Evolutionary conservation across 2,888 invertebrate genomes (phyloP).

Genomic region (Aspidiotus rigidus): DNA sequence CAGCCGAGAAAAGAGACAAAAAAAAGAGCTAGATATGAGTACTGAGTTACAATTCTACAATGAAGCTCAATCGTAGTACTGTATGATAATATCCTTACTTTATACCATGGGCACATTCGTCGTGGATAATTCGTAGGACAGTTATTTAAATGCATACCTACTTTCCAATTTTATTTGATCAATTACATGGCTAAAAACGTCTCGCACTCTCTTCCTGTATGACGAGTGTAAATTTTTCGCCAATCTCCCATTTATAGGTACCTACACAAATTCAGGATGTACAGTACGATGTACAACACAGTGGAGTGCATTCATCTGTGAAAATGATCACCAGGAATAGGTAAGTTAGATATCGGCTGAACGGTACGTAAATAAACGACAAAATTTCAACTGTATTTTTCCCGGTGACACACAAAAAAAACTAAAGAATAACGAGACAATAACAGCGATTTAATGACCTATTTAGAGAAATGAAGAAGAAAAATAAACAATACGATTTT

Average conservation of each 20-base stretch:
- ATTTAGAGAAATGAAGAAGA: too few species aligned
- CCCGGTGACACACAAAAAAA: background rate
- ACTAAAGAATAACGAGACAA: too few species aligned
- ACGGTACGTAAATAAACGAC: background rate
- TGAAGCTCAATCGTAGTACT: too few species aligned
- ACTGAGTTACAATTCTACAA: too few species aligned
- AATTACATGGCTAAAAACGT: background rate
- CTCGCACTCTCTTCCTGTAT: background rate
- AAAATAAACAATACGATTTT: too few species aligned
- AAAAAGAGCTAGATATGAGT: too few species aligned
- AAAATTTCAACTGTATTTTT: slow-evolving; percentile 2
- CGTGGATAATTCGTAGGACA: too few species aligned
- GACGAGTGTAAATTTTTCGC: background rate
- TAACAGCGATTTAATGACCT: too few species aligned
- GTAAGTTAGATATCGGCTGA: background rate
- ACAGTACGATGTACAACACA: too few species aligned
- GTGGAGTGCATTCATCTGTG: background rate
- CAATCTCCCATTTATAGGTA: background rate
- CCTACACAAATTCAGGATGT: background rate
- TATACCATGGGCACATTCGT: too few species aligned
- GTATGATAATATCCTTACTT: too few species aligned
- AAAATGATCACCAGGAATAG: background rate
- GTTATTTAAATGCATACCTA: background rate
- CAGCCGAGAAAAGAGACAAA: too few species aligned
- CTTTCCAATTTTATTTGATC: background rate